Evolutionary conservation across 1,140 invertebrate species (phyloP).

Genomic region (Oncopodura yosiiana): DNA sequence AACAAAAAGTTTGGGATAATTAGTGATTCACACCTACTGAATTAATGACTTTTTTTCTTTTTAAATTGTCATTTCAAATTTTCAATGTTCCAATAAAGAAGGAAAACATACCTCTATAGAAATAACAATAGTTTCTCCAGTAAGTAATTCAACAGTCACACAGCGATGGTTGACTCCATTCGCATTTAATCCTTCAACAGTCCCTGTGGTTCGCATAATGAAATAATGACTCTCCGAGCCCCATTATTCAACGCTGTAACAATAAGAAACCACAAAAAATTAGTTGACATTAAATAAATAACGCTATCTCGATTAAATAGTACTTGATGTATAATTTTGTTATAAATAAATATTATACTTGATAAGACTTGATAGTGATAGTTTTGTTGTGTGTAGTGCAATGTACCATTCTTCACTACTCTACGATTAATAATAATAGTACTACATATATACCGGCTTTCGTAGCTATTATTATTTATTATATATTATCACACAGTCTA

Average conservation of each 20-base stretch:
- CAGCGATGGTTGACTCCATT: conserved; percentile 31
- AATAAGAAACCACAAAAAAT: conserved; percentile 2
- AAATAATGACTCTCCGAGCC: no score
- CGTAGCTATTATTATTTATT: no score
- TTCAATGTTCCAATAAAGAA: no score
- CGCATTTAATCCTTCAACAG: conserved; percentile 31
- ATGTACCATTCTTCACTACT: no score
- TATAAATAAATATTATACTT: no score
- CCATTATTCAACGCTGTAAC: conserved; percentile 35
- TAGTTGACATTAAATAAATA: neutral
- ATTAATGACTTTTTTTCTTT: conserved; percentile 26
- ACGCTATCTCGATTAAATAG: neutral
- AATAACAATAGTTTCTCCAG: conserved; percentile 31
- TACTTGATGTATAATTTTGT: neutral
- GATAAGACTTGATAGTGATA: no score
- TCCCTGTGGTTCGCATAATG: conserved; percentile 34
- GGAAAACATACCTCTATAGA: conserved; percentile 26
- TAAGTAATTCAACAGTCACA: conserved; percentile 32
- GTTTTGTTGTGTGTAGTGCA: no score
- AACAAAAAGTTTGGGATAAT: neutral
- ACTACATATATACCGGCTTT: no score
- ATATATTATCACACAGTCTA: no score
- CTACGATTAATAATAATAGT: no score
- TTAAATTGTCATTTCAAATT: conserved; percentile 8
- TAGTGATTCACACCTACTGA: conserved; percentile 29